Evolutionary conservation across 2,888 invertebrate species (phyloP).

Genomic region (Tipula vernalis): DNA sequence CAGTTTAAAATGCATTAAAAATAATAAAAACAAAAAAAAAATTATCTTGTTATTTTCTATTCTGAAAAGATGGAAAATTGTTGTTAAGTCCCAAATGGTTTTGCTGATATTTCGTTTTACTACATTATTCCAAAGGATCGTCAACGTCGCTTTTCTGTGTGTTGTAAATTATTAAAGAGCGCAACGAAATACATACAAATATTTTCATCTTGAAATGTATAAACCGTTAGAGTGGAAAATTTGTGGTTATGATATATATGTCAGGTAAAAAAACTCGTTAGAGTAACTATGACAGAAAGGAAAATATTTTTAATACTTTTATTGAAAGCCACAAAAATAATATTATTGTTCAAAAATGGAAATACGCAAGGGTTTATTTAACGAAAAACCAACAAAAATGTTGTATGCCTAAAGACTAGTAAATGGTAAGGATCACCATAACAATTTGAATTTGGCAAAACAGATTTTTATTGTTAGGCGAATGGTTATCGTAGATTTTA

Average conservation of each 20-base stretch:
- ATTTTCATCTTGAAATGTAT: too few species aligned
- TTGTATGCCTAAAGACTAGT: not conserved
- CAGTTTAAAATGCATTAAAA: not conserved
- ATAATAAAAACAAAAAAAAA: not conserved
- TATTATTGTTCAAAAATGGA: too few species aligned
- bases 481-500: too few species aligned
- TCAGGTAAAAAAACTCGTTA: too few species aligned
- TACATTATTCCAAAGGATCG: not conserved
- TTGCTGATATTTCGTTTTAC: not conserved
- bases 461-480: too few species aligned
- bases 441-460: too few species aligned
- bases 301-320: too few species aligned
- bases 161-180: not conserved
- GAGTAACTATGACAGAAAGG: too few species aligned
- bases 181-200: too few species aligned
- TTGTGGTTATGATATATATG: too few species aligned
- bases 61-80: not conserved
- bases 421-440: not conserved
- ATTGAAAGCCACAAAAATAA: not conserved
- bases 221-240: too few species aligned
- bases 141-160: not conserved
- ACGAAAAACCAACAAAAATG: not conserved
- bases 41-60: not conserved
- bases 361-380: not conserved
- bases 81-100: not conserved